These are phyloP conservation scores for Drosophila neonasuta DNA, from an alignment of 2,888 invertebrate species.

Conservation along the genomic window DNA sequence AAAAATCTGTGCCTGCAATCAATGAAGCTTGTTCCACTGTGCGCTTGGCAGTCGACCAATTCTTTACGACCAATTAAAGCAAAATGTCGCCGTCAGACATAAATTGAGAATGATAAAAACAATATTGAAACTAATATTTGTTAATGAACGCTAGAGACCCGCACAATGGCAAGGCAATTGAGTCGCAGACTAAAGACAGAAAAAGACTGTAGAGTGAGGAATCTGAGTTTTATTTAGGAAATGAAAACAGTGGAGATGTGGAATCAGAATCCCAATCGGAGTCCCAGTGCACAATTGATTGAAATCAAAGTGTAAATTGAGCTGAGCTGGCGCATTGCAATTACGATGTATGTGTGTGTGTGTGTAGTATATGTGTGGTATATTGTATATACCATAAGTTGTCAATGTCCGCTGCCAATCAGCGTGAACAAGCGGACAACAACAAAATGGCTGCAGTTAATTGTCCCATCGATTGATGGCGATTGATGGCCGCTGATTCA, in stretches of 20 bases:
- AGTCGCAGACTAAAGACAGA: constrained; percentile 4
- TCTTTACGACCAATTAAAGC: constrained; percentile 62
- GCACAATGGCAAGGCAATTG: constrained; percentile 33
- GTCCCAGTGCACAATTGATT: constrained; percentile 59
- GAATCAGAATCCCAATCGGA: neutral
- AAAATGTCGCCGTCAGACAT: constrained; percentile 37
- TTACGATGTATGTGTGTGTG: constrained; percentile 45
- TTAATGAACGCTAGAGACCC: constrained; percentile 61
- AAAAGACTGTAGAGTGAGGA: constrained; percentile 9
- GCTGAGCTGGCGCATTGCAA: constrained; percentile 51
- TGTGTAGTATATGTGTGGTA: neutral
- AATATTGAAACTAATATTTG: constrained; percentile 69
- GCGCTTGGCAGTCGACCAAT: constrained; percentile 25
- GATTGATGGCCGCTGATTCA: constrained; percentile 10
- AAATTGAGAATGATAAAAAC: constrained; percentile 74
- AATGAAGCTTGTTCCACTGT: constrained; percentile 12
- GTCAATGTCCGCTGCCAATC: constrained; percentile 59
- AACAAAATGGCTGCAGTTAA: constrained; percentile 69
- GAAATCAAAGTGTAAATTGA: constrained; percentile 77
- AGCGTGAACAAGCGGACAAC: constrained; percentile 39
- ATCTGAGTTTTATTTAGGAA: neutral
- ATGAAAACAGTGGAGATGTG: neutral
- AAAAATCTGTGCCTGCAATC: neutral
- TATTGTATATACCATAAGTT: neutral
- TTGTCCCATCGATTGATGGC: constrained; percentile 54